phyloP scores from a whole-genome alignment of 2,888 invertebrate species.

The Crioceris asparagi region DNA sequence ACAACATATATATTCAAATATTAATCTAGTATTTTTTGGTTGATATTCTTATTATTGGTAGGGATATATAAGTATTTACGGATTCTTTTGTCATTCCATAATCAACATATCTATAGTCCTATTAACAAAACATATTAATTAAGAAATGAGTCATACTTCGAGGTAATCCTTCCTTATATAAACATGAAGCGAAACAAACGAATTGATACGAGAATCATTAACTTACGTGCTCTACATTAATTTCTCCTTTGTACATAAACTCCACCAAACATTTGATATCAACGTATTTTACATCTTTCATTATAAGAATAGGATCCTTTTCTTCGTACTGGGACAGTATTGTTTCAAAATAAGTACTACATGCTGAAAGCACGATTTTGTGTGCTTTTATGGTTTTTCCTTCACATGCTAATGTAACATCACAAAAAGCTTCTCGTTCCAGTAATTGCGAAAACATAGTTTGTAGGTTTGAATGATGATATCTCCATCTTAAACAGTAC shows the following conservation, averaged over 20 bases:
- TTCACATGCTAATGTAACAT: conserved; percentile 82
- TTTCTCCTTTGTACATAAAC: conserved; percentile 94
- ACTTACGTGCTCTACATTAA: conserved; percentile 88
- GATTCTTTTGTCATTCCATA: no score
- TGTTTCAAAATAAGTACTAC: conserved; percentile 84
- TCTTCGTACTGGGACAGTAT: conserved; percentile 73
- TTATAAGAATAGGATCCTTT: conserved; percentile 71
- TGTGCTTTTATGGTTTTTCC: conserved; percentile 68
- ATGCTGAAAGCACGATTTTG: conserved; percentile 82
- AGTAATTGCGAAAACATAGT: conserved; percentile 80
- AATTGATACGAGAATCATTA: no score
- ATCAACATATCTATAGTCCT: no score
- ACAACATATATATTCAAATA: no score
- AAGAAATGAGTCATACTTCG: no score
- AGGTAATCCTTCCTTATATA: no score
- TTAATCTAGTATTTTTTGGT: no score
- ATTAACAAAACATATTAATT: no score
- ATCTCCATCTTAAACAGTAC: conserved; percentile 87
- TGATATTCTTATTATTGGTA: no score
- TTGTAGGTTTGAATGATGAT: conserved; percentile 83
- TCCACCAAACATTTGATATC: conserved; percentile 84
- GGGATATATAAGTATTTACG: no score
- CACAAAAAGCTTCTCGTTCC: conserved; percentile 80
- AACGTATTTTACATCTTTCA: conserved; percentile 84
- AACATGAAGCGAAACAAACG: no score